These are phyloP conservation scores for Nudaria mundana DNA, from an alignment of 2,888 invertebrate species.

Conservation along the genomic window DNA sequence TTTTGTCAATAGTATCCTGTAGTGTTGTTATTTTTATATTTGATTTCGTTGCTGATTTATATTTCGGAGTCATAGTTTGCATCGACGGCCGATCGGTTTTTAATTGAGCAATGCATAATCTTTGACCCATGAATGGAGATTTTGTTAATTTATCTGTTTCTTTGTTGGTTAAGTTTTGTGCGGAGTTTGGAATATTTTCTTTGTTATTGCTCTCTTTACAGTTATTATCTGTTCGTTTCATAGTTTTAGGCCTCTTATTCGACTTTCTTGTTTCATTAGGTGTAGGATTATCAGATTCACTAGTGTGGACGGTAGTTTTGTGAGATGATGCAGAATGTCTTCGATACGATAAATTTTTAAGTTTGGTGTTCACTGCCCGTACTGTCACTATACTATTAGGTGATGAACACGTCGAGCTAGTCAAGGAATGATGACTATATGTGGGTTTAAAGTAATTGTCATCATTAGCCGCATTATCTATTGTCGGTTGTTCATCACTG, in stretches of 20 bases:
- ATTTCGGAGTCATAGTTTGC: conserved; percentile 33
- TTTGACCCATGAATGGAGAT: conserved; percentile 33
- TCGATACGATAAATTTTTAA: conserved; percentile 34
- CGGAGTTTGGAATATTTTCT: conserved; percentile 58
- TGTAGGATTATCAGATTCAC: conserved; percentile 43
- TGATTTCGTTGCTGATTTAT: conserved; percentile 39
- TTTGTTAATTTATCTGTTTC: conserved; percentile 31
- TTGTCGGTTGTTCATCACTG: conserved; percentile 25
- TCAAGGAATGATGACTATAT: conserved; percentile 46
- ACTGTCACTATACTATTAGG: conserved; percentile 62
- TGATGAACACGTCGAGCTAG: conserved; percentile 63
- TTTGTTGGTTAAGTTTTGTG: conserved; percentile 33
- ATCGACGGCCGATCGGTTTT: conserved; percentile 35
- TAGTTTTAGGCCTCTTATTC: conserved; percentile 39
- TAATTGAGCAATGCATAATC: conserved; percentile 45
- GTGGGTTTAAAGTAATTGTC: conserved; percentile 12
- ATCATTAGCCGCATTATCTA: conserved; percentile 14
- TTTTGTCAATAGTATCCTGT: conserved; percentile 30
- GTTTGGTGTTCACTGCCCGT: conserved; percentile 37
- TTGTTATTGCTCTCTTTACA: conserved; percentile 47
- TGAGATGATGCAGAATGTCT: conserved; percentile 43
- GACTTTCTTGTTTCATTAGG: conserved; percentile 43
- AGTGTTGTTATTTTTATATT: conserved; percentile 35
- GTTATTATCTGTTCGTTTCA: conserved; percentile 35
- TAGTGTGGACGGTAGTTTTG: conserved; percentile 39